These are phyloP conservation scores for Isurus oxyrinchus DNA, from an alignment of 2,113 vertebrate species.

Conservation along the genomic window DNA sequence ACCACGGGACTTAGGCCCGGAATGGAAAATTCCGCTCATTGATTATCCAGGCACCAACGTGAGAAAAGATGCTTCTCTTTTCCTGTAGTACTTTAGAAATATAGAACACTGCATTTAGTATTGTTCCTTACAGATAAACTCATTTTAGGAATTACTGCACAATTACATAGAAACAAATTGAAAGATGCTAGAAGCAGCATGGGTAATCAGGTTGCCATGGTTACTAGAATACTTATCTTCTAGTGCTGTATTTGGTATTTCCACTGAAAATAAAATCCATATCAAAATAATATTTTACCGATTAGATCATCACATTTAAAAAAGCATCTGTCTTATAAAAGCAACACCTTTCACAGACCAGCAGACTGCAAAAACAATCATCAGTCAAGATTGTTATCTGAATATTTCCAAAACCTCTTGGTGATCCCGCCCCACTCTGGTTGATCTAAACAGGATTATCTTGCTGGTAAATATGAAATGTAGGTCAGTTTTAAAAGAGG, in stretches of 20 bases:
- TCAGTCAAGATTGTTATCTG: slow-evolving; percentile 54
- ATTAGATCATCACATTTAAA: not conserved
- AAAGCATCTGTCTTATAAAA: not conserved
- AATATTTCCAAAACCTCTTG: slow-evolving; percentile 48
- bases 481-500: slow-evolving; percentile 58
- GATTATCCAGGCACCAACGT: not conserved
- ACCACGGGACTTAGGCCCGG: too few relatives aligned
- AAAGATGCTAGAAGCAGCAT: slow-evolving; percentile 24
- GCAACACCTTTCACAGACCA: slow-evolving; percentile 39
- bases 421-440: slow-evolving; percentile 46
- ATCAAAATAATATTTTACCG: not conserved
- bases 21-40: too few relatives aligned
- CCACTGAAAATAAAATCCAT: not conserved
- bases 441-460: slow-evolving; percentile 61
- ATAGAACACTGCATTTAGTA: not conserved
- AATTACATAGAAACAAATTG: not conserved
- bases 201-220: not conserved
- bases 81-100: not conserved
- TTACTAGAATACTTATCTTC: slow-evolving; percentile 1
- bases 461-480: slow-evolving; percentile 55
- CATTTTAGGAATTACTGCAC: not conserved
- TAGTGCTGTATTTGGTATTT: not conserved
- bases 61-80: not conserved
- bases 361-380: slow-evolving; percentile 50
- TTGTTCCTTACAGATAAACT: not conserved